Percentiles rank a stretch among this genome's conserved stretches.
phyloP scores from a whole-genome alignment of 2,113 vertebrate species.

The Sebastes schlegelii region DNA sequence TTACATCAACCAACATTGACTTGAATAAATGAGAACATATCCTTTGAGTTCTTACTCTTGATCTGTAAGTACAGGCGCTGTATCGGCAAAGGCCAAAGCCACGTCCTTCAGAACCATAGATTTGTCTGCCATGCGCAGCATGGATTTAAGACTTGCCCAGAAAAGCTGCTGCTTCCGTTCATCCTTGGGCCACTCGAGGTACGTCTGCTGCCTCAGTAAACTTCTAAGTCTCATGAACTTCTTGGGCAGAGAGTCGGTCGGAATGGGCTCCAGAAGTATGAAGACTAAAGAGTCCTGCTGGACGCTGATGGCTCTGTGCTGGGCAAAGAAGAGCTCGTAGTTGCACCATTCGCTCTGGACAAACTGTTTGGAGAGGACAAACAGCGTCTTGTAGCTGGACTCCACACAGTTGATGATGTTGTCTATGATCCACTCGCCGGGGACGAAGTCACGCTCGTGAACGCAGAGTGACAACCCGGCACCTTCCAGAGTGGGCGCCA shows the following conservation, averaged over 20 bases:
- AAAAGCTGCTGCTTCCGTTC: conserved; percentile 87
- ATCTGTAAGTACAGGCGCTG: conserved; percentile 23
- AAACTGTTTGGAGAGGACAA: conserved; percentile 80
- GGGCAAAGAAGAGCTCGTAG: conserved; percentile 82
- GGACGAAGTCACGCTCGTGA: conserved; percentile 80
- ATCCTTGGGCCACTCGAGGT: conserved; percentile 89
- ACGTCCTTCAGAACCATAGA: conserved; percentile 61
- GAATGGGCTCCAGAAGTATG: conserved; percentile 79
- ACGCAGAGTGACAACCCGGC: conserved; percentile 73
- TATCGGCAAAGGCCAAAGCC: conserved; percentile 59
- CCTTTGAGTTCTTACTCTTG: neutral
- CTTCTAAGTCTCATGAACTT: conserved; percentile 76
- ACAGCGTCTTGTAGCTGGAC: conserved; percentile 79
- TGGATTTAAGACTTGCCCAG: conserved; percentile 86
- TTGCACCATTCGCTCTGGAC: conserved; percentile 81
- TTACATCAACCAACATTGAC: neutral
- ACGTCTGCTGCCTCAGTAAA: conserved; percentile 81
- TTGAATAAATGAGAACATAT: neutral
- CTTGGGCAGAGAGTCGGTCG: conserved; percentile 72
- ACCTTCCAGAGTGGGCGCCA: conserved; percentile 71
- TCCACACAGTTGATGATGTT: conserved; percentile 82
- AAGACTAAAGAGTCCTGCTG: conserved; percentile 78
- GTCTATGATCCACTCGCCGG: conserved; percentile 80
- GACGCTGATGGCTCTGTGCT: conserved; percentile 72
- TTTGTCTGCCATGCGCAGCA: conserved; percentile 75